Percentiles rank a stretch among this genome's conserved stretches.
phyloP scores from a whole-genome alignment of 2,888 invertebrate genomes.

The Drosophila rubida region DNA sequence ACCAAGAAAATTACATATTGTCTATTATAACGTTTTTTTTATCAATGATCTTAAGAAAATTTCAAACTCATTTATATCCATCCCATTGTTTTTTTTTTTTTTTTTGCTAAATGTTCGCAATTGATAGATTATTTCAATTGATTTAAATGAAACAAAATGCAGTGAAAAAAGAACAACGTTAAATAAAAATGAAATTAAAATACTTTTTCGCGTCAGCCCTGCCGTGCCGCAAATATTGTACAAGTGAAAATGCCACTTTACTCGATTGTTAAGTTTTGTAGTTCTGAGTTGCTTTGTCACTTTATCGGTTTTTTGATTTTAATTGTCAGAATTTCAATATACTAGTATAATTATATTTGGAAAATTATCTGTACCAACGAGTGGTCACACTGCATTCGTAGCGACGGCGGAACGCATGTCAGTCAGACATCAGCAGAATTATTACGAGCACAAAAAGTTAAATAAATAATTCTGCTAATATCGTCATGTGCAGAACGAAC shows the following conservation, averaged over 20 bases:
- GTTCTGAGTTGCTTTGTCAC: not conserved
- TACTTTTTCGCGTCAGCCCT: too few relatives aligned
- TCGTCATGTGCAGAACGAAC: slow-evolving; percentile 20
- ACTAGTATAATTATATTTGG: not conserved
- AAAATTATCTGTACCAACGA: slow-evolving; percentile 1
- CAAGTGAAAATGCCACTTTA: not conserved
- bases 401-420: slow-evolving; percentile 42
- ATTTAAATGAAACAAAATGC: too few relatives aligned
- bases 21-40: too few relatives aligned
- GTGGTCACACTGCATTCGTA: slow-evolving; percentile 39
- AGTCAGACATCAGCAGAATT: slow-evolving; percentile 18
- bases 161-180: too few relatives aligned
- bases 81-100: too few relatives aligned
- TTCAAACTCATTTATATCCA: too few relatives aligned
- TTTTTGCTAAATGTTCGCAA: too few relatives aligned
- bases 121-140: too few relatives aligned
- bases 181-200: too few relatives aligned
- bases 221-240: not conserved
- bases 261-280: slow-evolving; percentile 14
- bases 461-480: slow-evolving; percentile 23
- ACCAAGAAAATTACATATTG: too few relatives aligned
- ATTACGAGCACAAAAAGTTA: slow-evolving; percentile 47
- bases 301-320: slow-evolving; percentile 18
- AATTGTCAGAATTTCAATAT: not conserved
- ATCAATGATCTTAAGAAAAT: too few relatives aligned